Conservation (phyloP, 1,140 invertebrate genomes). For the Venturia canescens region DNA sequence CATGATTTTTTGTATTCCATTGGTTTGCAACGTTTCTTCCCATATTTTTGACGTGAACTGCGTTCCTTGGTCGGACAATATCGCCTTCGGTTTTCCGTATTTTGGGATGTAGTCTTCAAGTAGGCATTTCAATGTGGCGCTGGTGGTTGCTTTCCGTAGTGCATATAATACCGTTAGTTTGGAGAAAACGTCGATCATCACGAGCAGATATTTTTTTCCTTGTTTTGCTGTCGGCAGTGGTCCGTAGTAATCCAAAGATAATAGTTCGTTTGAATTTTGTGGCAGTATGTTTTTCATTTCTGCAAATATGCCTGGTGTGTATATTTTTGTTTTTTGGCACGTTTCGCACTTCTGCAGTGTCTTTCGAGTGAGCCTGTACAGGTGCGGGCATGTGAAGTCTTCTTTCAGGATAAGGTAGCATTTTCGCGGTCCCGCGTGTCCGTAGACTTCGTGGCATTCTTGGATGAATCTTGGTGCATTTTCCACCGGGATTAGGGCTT, state of each 20-base stretch:
- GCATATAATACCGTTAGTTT: constrained; percentile 71
- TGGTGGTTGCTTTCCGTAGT: constrained; percentile 61
- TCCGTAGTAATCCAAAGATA: constrained; percentile 50
- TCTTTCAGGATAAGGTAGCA: constrained; percentile 32
- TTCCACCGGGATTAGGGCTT: not conserved
- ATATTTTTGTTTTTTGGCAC: constrained; percentile 46
- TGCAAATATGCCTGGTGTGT: constrained; percentile 28
- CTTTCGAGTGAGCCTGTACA: not conserved
- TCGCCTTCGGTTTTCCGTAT: constrained; percentile 39
- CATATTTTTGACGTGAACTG: constrained; percentile 33
- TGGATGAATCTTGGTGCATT: not conserved
- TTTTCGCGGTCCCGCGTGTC: constrained; percentile 8
- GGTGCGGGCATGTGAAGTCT: constrained; percentile 43
- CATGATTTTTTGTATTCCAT: constrained; percentile 42
- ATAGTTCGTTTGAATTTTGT: constrained; percentile 17
- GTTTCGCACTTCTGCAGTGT: constrained; percentile 29
- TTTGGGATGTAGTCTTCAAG: constrained; percentile 49
- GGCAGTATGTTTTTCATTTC: constrained; percentile 14
- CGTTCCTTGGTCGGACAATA: constrained; percentile 37
- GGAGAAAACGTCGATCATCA: constrained; percentile 69
- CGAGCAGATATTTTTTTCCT: constrained; percentile 69
- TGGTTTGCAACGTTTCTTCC: constrained; percentile 10
- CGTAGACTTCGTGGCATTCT: constrained; percentile 37
- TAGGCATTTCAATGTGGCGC: constrained; percentile 35
- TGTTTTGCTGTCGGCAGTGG: constrained; percentile 67